Evolutionary conservation across 2,113 vertebrate genomes (phyloP).

Genomic region (Erythrolamprus reginae): DNA sequence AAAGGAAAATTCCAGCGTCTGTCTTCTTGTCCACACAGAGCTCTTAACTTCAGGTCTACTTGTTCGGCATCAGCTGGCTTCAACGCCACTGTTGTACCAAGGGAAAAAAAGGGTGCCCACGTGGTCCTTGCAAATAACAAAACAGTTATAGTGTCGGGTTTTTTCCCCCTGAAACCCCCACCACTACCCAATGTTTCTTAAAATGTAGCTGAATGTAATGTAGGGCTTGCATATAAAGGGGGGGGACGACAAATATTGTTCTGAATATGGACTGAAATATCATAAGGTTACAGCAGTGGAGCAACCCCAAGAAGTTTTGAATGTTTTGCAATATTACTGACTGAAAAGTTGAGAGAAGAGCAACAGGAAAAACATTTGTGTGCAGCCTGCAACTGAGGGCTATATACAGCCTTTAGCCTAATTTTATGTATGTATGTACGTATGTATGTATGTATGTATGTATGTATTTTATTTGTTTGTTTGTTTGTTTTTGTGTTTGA

Average conservation of each 20-base stretch:
- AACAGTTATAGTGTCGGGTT: neutral
- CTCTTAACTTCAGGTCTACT: neutral
- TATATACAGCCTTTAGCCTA: neutral
- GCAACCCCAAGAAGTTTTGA: neutral
- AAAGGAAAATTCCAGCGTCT: no score
- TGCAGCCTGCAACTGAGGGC: neutral
- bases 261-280: neutral
- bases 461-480: no score
- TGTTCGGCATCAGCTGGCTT: neutral
- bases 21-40: neutral
- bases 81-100: neutral
- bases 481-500: no score
- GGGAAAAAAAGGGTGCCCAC: neutral
- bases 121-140: neutral
- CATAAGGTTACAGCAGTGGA: neutral
- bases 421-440: no score
- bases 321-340: neutral
- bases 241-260: neutral
- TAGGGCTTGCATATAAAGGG: neutral
- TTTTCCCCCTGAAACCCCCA: neutral
- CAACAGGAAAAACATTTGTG: neutral
- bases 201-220: neutral
- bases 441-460: no score
- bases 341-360: neutral
- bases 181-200: neutral